Base-by-base conservation (phyloP, 2,113 vertebrate species). In the Micromys minutus region DNA sequence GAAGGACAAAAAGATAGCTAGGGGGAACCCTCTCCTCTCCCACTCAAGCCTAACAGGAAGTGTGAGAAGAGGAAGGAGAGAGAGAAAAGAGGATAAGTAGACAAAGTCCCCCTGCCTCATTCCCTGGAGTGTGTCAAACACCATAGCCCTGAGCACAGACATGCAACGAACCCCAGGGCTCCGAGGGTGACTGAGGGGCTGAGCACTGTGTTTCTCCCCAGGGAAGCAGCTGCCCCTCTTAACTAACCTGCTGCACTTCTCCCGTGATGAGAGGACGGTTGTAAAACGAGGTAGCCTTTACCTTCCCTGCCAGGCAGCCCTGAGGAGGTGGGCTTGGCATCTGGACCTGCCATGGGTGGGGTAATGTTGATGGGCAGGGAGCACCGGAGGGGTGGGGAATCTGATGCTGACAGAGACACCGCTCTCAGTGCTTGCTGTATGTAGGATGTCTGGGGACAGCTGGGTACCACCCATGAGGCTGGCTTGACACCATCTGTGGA, bases 271-370 rank as follows among this genome's bases (percentile, higher is more conserved):
- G 93, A 87, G 39, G 97, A 97, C 26, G 75, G 0, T n/a, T 84
- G 39, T 96, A 90, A 93, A 80, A 11, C 93, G 95, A 98, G 97
- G 97, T 98, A 98, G 97, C 69, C 74, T 36, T 57, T 17, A n/a
- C 69, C 90, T 29, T 81, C 94, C 95, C 83, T 63, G 22, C 34
- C 90, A 71, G 55, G 19, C 11, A 47, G 61, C 72, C 83, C 63
- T 19, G 0, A n/a, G 47, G 21, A 42, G 61, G 63, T 55, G n/a
- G 89, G 77, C 83, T 61, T 15, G 77, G n/a, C 13, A n/a, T 75
- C 45, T 16, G 24, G 61, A 74, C 63, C 72, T 47, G 83, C 36
- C 9, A 0, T 0, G 77, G 71, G 76, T 2, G n/a, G 74, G 63
- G 26, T 75, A 5, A 36, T 0, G 0, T 6, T 24, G n/a, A 55